Evolutionary conservation across 1,140 invertebrate species (phyloP), one percentile per base, ranked within the genome.

Genomic region (Doryteuthis pealeii): DNA sequence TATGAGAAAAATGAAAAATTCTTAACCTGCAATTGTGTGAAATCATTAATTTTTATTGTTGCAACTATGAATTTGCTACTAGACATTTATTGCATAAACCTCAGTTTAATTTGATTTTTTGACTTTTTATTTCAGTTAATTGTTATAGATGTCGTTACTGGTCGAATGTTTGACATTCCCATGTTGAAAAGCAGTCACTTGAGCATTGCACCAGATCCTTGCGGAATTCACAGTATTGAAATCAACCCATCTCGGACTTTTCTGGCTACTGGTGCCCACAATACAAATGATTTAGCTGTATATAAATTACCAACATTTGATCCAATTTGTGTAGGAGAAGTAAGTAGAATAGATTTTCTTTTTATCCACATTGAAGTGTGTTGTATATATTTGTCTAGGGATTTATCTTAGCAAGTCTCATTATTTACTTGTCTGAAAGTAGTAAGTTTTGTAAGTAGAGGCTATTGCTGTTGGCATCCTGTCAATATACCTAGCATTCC

Each of bases 281-380:
- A 96, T 89, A 95, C 95, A 22, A 95, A 95, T 83, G 96, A 98
- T 89, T 91, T 98, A 79, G 96, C 95, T 65, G 92, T 99, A 72
- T 98, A 98, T 87, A 91, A 93, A 82, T 88, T 98, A 80, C 96
- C 96, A 33, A 97, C 95, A 1, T 89, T 98, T 73, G 96, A 98
- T 89, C 96, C 96, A 4, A 92, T 98, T 30, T 96, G 94, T 88
- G 93, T 98, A n/a, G 96, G 96, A 6, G 95, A 98, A 89, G 90
- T 91, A 83, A 78, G 77, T 67, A 49, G 22, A 40, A n/a, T n/a
- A n/a, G n/a, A n/a, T n/a, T 40, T 40, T 40, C 35, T 40, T 40
- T 40, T 40, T 40, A n/a, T n/a, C n/a, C n/a, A n/a, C n/a, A 35
- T n/a, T 70, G 33, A 33, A 31, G 8, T 70, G 62, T n/a, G 22